Conservation (phyloP, 2,113 vertebrate genomes). For the Sitta europaea region DNA sequence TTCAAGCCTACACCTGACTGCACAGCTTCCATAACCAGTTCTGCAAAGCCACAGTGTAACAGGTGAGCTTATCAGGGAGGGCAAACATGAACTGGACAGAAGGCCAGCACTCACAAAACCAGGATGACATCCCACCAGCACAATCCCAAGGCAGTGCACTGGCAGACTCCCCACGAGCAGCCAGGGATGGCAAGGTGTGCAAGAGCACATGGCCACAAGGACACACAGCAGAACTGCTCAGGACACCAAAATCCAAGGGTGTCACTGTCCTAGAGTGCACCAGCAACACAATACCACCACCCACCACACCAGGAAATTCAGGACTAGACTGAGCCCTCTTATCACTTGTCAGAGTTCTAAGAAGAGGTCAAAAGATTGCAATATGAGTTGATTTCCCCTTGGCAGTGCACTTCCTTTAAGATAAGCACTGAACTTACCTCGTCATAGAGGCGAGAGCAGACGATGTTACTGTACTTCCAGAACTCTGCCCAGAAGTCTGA, state of each 20-base stretch:
- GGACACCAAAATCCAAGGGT: fast-evolving
- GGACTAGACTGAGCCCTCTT: fast-evolving
- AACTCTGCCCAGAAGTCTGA: constrained; percentile 91
- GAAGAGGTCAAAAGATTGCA: not conserved
- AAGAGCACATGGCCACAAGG: fast-evolving
- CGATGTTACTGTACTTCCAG: constrained; percentile 88
- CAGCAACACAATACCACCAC: not conserved
- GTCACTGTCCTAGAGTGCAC: fast-evolving
- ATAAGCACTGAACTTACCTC: constrained; percentile 76
- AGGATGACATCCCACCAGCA: not conserved
- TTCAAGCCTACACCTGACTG: not conserved
- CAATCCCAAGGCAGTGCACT: fast-evolving
- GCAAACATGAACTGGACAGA: not conserved
- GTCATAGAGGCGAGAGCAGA: constrained; percentile 82
- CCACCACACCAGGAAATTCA: not conserved
- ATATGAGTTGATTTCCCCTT: not conserved
- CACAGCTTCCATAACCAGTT: not conserved
- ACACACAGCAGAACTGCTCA: not conserved
- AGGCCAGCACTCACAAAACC: not conserved
- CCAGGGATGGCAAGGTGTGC: not conserved
- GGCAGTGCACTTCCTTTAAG: not conserved
- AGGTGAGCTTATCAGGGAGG: not conserved
- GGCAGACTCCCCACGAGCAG: not conserved
- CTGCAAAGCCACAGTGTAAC: not conserved
- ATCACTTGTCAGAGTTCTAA: not conserved